Evolutionary conservation across 2,113 vertebrate species (phyloP), one percentile per base, ranked within the genome.

Genomic region (Pygoscelis antarcticus): DNA sequence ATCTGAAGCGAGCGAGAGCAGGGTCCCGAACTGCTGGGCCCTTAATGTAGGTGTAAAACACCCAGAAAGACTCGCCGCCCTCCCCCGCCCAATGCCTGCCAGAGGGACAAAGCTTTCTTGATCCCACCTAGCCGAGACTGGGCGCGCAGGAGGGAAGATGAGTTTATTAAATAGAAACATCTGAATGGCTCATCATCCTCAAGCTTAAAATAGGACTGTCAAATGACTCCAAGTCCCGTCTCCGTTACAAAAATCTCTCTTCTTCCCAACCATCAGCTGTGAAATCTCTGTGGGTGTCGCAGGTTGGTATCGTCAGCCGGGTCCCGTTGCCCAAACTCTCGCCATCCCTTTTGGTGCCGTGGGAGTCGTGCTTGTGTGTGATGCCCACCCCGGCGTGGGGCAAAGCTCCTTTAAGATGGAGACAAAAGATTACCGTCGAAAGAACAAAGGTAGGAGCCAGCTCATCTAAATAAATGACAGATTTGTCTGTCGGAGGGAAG

Each of bases 371-470:
- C 11, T 19, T 7, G 6, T 13, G 17, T 8, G 32, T 4, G 61
- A 2, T 27, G 23, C 22, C 49, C 46, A 1, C 52, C 32, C 66
- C 1, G 1, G 34, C 2, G 1, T 1, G 11, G 81, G 75, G 47
- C 36, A 19, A 8, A 83, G 36, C 87, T 72, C 7, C 49, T 42
- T 30, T n/a, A 3, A 7, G 34, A 6, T 2, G 19, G 66, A 61
- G 46, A 32, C 44, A 29, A 9, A 54, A 47, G 47, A 8, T 55
- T 3, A 4, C 3, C 0, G 2, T 25, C 0, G 12, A 2, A 11
- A 47, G 49, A 17, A 21, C 34, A 69, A 47, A 86, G 55, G 42
- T 26, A 7, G 58, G 29, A 86, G 30, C 68, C 40, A 25, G 46
- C 25, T 58, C 36, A 52, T 27, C 32, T 65, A 10, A 87, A 34